Conservation (phyloP, 2,113 vertebrate genomes). For the Halichoerus grypus region DNA sequence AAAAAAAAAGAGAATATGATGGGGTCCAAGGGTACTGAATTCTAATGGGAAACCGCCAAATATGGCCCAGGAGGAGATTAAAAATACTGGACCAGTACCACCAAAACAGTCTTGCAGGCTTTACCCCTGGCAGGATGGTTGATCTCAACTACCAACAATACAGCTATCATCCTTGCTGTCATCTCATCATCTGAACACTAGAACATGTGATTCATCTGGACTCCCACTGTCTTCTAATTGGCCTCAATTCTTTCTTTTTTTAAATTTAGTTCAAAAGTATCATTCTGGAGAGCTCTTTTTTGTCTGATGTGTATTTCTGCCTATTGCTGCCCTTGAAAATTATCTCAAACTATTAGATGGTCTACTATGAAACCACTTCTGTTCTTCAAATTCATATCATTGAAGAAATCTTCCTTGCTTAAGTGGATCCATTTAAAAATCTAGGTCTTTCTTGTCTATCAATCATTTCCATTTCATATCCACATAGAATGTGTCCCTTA, state of each 20-base stretch:
- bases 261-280: conserved; percentile 4
- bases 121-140: background rate
- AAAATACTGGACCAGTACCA: background rate
- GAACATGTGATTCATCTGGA: background rate
- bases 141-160: background rate
- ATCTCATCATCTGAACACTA: background rate
- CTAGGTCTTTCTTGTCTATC: background rate
- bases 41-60: background rate
- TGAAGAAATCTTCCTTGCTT: conserved; percentile 6
- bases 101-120: background rate
- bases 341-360: background rate
- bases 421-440: conserved; percentile 25
- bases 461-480: conserved; percentile 11
- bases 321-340: conserved; percentile 25
- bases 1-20: background rate
- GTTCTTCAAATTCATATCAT: conserved; percentile 1
- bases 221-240: background rate
- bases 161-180: background rate
- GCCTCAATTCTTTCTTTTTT: background rate
- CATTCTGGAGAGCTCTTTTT: conserved; percentile 1
- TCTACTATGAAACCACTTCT: conserved; percentile 14
- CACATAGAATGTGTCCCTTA: background rate
- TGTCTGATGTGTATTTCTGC: background rate
- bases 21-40: background rate
- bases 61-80: background rate